Base-by-base conservation (phyloP, 2,888 invertebrate genomes). In the Pristionchus maxplancki region DNA sequence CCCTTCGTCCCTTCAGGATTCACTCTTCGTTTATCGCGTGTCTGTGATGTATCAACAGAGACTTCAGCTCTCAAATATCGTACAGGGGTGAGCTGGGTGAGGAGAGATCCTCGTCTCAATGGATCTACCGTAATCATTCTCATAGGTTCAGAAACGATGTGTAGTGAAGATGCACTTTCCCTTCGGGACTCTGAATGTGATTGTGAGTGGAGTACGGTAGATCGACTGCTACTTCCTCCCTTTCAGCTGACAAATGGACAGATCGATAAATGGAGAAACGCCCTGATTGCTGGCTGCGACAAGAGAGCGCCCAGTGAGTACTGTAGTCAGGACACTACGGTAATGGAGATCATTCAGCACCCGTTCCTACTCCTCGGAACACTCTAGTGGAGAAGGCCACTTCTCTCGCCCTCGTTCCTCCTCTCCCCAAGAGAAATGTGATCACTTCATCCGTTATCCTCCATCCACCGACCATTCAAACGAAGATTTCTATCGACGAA, bases 211-310 rank as follows among this genome's bases (percentile, higher is more conserved):
- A 6, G n/a, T n/a, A n/a, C n/a, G n/a, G n/a, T n/a, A n/a, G n/a
- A n/a, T n/a, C n/a, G n/a, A n/a, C 28, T 50, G 20, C n/a, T n/a
- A n/a, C n/a, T n/a, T n/a, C n/a, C n/a, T n/a, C n/a, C n/a, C n/a
- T n/a, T n/a, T n/a, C 48, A 50, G 81, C 24, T 82, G 48, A 40
- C 50, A 17, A 82, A 82, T 31, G 48, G 50, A 50, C 81, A 50
- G 28, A 82, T 50, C 81, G 81, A 40, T 74, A 74, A 74, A 24
- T 74, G 74, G 74, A 74, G 74, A 40, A 74, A 74, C 40, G 37
- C 40, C 5, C 74, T 74, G 20, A 37, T 74, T 24, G 40, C 40
- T 8, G 37, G 37, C 8, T 74, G 74, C 24, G 74, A 74, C 24
- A 74, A 40, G 37, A 37, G 28, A 9, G 24, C 74, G 1, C 8